phyloP scores from a whole-genome alignment of 2,888 invertebrate species.

The Julus scandinavius region DNA sequence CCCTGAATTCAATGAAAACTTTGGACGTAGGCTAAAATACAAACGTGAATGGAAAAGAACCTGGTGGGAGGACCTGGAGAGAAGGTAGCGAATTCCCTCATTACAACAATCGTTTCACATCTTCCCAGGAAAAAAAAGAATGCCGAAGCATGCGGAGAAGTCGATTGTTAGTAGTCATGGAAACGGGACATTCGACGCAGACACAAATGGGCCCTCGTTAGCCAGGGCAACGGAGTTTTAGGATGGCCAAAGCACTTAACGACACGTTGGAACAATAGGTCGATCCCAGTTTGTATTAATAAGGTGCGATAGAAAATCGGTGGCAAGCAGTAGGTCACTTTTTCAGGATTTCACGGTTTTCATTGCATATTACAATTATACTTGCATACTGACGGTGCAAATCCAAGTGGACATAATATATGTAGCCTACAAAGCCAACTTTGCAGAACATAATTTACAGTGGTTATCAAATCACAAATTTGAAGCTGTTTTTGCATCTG shows the following conservation, averaged over 20 bases:
- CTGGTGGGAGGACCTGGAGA: not conserved
- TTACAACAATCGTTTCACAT: not conserved
- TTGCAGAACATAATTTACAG: too few relatives aligned
- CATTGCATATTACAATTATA: not conserved
- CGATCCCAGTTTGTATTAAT: not conserved
- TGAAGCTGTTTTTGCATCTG: too few relatives aligned
- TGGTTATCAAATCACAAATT: too few relatives aligned
- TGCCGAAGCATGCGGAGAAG: not conserved
- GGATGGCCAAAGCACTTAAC: not conserved
- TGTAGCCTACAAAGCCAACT: too few relatives aligned
- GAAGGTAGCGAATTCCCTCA: not conserved
- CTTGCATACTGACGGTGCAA: too few relatives aligned
- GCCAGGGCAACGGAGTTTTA: not conserved
- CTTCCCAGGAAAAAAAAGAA: not conserved
- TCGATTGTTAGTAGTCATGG: not conserved
- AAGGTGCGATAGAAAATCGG: not conserved
- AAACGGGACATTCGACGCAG: conserved; percentile 2
- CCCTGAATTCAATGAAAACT: not conserved
- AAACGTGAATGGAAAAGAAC: not conserved
- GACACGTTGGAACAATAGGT: conserved; percentile 3
- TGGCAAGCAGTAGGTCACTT: not conserved
- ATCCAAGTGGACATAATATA: too few relatives aligned
- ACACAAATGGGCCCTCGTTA: conserved; percentile 16
- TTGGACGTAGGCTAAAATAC: not conserved
- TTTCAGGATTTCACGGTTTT: not conserved